A percentile compares a stretch with the other conserved stretches of the same genome.
These are phyloP conservation scores for Pristionchus maxplancki DNA, from an alignment of 2,888 invertebrate genomes.

Conservation along the genomic window DNA sequence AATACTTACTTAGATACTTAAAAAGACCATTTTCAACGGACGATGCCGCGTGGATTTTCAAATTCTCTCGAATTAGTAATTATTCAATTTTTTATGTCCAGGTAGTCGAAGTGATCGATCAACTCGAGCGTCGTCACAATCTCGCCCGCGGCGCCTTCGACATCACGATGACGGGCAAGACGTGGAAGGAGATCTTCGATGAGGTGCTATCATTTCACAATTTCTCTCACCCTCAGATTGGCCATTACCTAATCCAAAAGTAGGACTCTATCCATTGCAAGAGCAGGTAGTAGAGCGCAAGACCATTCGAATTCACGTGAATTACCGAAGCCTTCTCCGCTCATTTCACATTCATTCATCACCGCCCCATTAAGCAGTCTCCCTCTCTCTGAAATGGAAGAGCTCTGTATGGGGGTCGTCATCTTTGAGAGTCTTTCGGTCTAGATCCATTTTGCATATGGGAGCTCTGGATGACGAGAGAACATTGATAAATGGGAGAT, in stretches of 20 bases:
- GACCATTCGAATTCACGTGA: too few relatives aligned
- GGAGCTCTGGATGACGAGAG: too few relatives aligned
- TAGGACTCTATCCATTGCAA: too few relatives aligned
- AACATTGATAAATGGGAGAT: background rate
- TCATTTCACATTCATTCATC: conserved; percentile 17
- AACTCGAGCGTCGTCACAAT: conserved; percentile 40
- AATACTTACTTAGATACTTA: too few relatives aligned
- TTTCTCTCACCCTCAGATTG: too few relatives aligned
- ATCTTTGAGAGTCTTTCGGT: background rate
- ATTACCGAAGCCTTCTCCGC: background rate
- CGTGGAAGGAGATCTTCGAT: conserved; percentile 43
- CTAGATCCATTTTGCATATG: too few relatives aligned
- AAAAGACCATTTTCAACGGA: too few relatives aligned
- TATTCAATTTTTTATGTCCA: background rate
- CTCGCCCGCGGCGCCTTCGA: conserved; percentile 23
- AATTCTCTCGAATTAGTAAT: too few relatives aligned
- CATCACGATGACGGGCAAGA: background rate
- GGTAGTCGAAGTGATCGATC: conserved; percentile 26
- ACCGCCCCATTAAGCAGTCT: background rate
- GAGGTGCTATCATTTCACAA: background rate
- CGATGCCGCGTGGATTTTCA: too few relatives aligned
- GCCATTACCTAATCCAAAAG: too few relatives aligned
- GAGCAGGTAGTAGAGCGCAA: too few relatives aligned
- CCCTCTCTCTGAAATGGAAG: background rate
- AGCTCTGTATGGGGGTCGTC: background rate